Evolutionary conservation across 2,797 vertebrate genomes (phyloP), one percentile per base, ranked within the genome.

Genomic region (Numenius phaeopus): DNA sequence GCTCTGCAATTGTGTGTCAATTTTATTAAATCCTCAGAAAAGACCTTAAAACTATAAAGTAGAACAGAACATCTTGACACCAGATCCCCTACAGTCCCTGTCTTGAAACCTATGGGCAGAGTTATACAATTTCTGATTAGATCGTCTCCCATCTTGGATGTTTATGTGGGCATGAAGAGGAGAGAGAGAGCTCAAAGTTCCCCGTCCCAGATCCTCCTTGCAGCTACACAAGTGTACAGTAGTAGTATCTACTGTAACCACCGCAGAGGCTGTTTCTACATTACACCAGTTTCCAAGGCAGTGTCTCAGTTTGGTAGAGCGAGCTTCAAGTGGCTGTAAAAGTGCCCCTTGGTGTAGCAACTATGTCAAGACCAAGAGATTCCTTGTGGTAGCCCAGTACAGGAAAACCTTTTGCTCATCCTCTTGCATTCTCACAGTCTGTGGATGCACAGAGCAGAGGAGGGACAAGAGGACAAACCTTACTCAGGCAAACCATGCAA

Each of bases 391-490:
- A 29, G 59, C 67, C 78, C 29, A 40, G 23, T 59, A 75, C 44
- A 55, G 58, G 50, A 44, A 3, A 6, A 83, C 30, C 73, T 94
- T 87, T 26, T 89, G 46, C 47, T 61, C 59, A 47, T 61, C 64
- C 40, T 78, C 26, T 80, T 62, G 34, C 34, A 46, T 70, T 84
- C 55, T 85, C 39, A 58, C 59, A 76, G 87, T 71, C 58, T 87
- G 66, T 14, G 34, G 37, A 32, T 89, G 92, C 54, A 87, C 75
- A 91, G 90, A 79, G 62, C 78, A 87, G 79, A 91, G 92, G 78
- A 89, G 70, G 76, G n/a, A 75, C n/a, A 47, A 91, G 75, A 96
- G 76, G 66, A 89, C 87, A 90, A 91, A 87, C 75, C 40, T 91
- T 69, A 76, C 66, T 94, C 75, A 91, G 32, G 30, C 62, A 83